These are phyloP conservation scores for Drosophila lacteicornis DNA, from an alignment of 1,140 invertebrate species.

Conservation along the genomic window DNA sequence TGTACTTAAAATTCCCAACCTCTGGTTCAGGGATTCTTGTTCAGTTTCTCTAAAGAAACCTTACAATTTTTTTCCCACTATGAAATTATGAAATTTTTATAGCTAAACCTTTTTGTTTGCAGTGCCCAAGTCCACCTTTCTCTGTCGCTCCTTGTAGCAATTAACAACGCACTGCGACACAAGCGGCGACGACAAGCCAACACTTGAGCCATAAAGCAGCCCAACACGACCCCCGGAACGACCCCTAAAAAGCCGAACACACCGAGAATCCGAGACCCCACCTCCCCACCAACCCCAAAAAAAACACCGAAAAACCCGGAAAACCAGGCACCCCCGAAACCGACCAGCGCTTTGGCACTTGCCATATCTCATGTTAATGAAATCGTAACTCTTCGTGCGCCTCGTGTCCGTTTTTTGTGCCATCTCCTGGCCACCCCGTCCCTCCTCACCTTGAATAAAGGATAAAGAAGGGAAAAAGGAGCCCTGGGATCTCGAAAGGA, in stretches of 20 bases:
- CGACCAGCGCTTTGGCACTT: slow-evolving; percentile 56
- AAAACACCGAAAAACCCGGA: slow-evolving; percentile 7
- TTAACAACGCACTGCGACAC: slow-evolving; percentile 76
- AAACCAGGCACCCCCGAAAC: slow-evolving; percentile 10
- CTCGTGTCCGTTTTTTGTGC: slow-evolving; percentile 76
- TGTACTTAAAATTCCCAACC: neutral
- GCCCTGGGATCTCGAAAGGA: slow-evolving; percentile 32
- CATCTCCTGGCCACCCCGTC: slow-evolving; percentile 2
- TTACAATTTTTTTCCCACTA: too few relatives aligned
- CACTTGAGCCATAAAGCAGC: slow-evolving; percentile 79
- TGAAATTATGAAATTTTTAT: too few relatives aligned
- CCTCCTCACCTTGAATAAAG: slow-evolving; percentile 29
- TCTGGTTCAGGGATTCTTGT: neutral
- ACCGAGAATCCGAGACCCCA: slow-evolving; percentile 7
- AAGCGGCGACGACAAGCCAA: slow-evolving; percentile 58
- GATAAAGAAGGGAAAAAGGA: slow-evolving; percentile 22
- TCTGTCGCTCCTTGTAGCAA: slow-evolving; percentile 50
- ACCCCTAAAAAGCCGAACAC: slow-evolving; percentile 52
- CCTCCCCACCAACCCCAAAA: neutral
- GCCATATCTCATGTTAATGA: slow-evolving; percentile 84
- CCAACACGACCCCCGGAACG: slow-evolving; percentile 57
- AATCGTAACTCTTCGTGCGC: slow-evolving; percentile 80
- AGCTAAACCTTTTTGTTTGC: neutral
- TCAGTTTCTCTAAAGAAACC: neutral
- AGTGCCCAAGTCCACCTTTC: slow-evolving; percentile 22